Percentiles rank a stretch among this genome's conserved stretches.
phyloP scores from a whole-genome alignment of 2,113 vertebrate genomes.

The Perca schrenkii region DNA sequence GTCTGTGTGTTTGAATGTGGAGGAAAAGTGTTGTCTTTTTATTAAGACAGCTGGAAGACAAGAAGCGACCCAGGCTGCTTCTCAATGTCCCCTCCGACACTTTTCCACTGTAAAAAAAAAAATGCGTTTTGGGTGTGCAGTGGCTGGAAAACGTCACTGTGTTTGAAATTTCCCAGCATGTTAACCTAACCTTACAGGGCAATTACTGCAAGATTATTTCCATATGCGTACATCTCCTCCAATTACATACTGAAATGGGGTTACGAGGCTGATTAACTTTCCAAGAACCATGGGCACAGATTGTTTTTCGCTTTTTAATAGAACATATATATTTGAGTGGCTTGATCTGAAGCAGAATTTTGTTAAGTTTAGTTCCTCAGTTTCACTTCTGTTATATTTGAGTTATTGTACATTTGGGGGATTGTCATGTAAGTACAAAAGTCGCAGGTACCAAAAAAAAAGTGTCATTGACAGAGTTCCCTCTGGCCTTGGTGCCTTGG shows the following conservation, averaged over 20 bases:
- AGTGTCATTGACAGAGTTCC: slow-evolving; percentile 23
- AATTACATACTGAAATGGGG: slow-evolving; percentile 46
- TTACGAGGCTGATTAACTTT: slow-evolving; percentile 58
- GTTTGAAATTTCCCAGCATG: slow-evolving; percentile 78
- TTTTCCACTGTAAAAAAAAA: slow-evolving; percentile 55
- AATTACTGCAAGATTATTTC: slow-evolving; percentile 77
- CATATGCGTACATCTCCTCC: slow-evolving; percentile 73
- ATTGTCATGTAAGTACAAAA: slow-evolving; percentile 13
- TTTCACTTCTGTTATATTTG: slow-evolving; percentile 27
- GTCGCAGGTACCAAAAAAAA: not conserved
- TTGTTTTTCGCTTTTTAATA: slow-evolving; percentile 48
- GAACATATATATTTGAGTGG: slow-evolving; percentile 6
- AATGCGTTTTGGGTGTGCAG: slow-evolving; percentile 16
- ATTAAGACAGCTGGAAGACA: slow-evolving; percentile 24
- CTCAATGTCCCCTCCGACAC: slow-evolving; percentile 42
- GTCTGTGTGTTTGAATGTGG: not conserved
- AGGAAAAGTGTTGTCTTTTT: slow-evolving; percentile 13
- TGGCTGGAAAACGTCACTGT: slow-evolving; percentile 73
- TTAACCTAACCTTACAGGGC: slow-evolving; percentile 72
- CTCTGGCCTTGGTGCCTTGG: not conserved
- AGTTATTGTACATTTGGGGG: slow-evolving; percentile 22
- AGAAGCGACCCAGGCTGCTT: slow-evolving; percentile 5
- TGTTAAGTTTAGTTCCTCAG: slow-evolving; percentile 3
- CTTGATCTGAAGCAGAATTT: slow-evolving; percentile 24
- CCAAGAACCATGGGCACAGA: slow-evolving; percentile 42